A percentile compares a stretch with the other conserved stretches of the same genome.
Evolutionary conservation across 2,113 vertebrate species (phyloP).

Genomic region (Chauna torquata): DNA sequence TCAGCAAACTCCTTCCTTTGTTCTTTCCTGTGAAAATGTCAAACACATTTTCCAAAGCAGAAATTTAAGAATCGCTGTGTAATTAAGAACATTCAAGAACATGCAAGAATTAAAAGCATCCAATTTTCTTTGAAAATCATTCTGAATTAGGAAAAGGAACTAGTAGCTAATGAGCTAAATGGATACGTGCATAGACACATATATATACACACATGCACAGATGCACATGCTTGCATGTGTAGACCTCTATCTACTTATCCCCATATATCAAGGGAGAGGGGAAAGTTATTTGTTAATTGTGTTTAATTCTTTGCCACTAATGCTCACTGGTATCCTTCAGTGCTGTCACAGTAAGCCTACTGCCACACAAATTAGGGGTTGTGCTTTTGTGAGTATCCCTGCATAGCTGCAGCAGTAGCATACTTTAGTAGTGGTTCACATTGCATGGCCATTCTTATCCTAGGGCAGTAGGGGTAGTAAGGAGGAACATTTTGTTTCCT

Average conservation of each 20-base stretch:
- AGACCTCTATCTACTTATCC: background rate
- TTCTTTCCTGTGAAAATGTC: background rate
- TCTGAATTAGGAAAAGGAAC: background rate
- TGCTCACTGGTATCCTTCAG: background rate
- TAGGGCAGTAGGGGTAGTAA: background rate
- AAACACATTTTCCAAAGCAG: background rate
- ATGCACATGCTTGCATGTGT: background rate
- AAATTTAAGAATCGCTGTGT: background rate
- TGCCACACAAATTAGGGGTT: fast-evolving
- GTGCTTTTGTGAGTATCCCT: background rate
- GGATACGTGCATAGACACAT: background rate
- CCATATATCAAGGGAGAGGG: background rate
- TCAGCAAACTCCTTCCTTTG: background rate
- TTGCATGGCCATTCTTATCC: background rate
- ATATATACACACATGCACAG: background rate
- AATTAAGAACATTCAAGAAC: background rate
- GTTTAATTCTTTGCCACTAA: background rate
- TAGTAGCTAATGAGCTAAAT: background rate
- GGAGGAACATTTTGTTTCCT: background rate
- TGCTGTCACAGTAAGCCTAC: background rate
- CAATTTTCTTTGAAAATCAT: background rate
- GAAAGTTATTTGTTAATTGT: background rate
- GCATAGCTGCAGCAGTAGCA: fast-evolving
- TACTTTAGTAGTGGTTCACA: fast-evolving
- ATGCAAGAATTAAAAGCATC: background rate